phyloP scores from a whole-genome alignment of 2,888 invertebrate species.

The Polydrusus pterygomalis region DNA sequence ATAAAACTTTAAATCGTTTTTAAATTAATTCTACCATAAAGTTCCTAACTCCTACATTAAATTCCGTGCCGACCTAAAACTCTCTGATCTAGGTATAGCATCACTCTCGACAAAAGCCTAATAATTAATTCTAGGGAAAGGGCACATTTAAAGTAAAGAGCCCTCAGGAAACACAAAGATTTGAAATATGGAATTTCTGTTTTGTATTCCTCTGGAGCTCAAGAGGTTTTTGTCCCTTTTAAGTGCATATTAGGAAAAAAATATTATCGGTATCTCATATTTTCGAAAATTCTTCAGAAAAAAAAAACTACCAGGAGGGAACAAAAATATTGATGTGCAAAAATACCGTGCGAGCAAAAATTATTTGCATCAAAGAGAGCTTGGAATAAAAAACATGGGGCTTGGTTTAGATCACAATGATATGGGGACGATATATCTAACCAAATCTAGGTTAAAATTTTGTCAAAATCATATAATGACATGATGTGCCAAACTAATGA shows the following conservation, averaged over 20 bases:
- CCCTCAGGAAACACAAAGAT: constrained; percentile 7
- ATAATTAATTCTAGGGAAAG: constrained; percentile 39
- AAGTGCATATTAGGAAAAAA: not conserved
- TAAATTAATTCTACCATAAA: constrained; percentile 14
- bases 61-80: constrained; percentile 24
- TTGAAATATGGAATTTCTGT: constrained; percentile 11
- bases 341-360: too few relatives aligned
- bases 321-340: too few relatives aligned
- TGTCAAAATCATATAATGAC: too few relatives aligned
- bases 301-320: too few relatives aligned
- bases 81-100: constrained; percentile 25
- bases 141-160: constrained; percentile 17
- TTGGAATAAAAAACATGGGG: too few relatives aligned
- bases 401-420: too few relatives aligned
- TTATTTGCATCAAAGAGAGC: too few relatives aligned
- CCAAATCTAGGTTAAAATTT: too few relatives aligned
- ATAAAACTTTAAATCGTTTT: not conserved
- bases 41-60: constrained; percentile 23
- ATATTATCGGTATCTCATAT: not conserved
- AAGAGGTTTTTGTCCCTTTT: not conserved
- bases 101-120: constrained; percentile 34
- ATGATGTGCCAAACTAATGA: too few relatives aligned
- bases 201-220: constrained; percentile 1
- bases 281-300: too few relatives aligned
- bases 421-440: too few relatives aligned